These are phyloP conservation scores for Cryptotermes secundus DNA, from an alignment of 1,140 invertebrate species.

Conservation along the genomic window DNA sequence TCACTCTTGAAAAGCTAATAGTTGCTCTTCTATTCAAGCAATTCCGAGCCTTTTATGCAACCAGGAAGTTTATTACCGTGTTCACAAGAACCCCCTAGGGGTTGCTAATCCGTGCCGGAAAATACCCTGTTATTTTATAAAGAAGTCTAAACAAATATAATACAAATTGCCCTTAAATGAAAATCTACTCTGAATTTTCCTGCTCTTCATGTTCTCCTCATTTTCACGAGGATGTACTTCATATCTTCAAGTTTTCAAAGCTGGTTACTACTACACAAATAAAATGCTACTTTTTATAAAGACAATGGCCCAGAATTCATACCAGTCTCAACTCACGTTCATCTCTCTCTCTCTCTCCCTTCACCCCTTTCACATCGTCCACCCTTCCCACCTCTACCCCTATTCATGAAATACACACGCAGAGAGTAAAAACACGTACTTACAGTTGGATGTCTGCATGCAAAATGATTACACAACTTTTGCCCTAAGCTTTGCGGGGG, in stretches of 20 bases:
- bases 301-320: not conserved
- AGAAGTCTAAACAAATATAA: not conserved
- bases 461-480: constrained; percentile 13
- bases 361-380: not conserved
- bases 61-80: no score
- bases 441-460: not conserved
- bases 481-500: not conserved
- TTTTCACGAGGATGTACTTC: not conserved
- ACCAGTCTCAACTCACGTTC: not conserved
- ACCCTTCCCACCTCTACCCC: not conserved
- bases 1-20: no score
- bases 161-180: not conserved
- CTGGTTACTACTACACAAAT: not conserved
- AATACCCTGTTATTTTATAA: not conserved
- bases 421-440: constrained; percentile 2
- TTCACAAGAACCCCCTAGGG: no score
- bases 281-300: not conserved
- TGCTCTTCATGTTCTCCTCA: not conserved
- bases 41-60: no score
- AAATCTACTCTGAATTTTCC: not conserved
- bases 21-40: no score
- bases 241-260: not conserved
- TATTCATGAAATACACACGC: not conserved
- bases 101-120: no score
- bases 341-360: not conserved